Evolutionary conservation across 2,113 vertebrate species (phyloP).

Genomic region (Cyrtonyx montezumae): DNA sequence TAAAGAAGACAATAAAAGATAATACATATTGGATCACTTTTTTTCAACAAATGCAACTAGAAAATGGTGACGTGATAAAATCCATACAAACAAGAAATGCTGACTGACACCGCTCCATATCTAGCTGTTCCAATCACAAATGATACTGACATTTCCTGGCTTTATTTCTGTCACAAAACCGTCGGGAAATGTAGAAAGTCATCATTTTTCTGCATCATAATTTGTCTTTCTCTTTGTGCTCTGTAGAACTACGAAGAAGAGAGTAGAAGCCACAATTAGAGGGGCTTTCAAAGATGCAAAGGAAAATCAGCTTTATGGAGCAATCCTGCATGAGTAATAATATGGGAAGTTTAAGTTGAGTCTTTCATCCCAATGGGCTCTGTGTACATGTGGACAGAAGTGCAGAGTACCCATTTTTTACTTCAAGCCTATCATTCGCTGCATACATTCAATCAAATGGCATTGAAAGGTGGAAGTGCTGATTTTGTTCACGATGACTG

Average conservation of each 20-base stretch:
- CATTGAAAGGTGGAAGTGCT: conserved; percentile 54
- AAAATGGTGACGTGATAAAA: conserved; percentile 43
- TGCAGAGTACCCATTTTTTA: conserved; percentile 27
- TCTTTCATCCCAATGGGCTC: conserved; percentile 37
- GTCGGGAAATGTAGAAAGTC: conserved; percentile 54
- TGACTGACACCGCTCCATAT: not conserved
- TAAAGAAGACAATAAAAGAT: conserved; percentile 11
- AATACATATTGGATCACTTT: not conserved
- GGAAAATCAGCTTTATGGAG: conserved; percentile 46
- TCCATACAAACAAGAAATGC: not conserved
- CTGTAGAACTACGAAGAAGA: conserved; percentile 29
- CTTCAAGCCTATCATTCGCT: not conserved
- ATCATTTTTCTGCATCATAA: conserved; percentile 54
- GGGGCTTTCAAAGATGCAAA: conserved; percentile 38
- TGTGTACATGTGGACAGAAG: conserved; percentile 39
- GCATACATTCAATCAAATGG: not conserved
- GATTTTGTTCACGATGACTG: conserved; percentile 36
- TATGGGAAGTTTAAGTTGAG: not conserved
- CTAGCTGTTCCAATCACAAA: conserved; percentile 12
- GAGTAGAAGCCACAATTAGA: conserved; percentile 42
- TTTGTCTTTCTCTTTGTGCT: conserved; percentile 54
- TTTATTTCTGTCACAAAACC: conserved; percentile 56
- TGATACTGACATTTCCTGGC: conserved; percentile 45
- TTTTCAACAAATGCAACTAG: conserved; percentile 26
- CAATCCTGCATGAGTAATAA: conserved; percentile 53